phyloP scores from a whole-genome alignment of 1,140 invertebrate species.

The Drosophila subpulchrella region DNA sequence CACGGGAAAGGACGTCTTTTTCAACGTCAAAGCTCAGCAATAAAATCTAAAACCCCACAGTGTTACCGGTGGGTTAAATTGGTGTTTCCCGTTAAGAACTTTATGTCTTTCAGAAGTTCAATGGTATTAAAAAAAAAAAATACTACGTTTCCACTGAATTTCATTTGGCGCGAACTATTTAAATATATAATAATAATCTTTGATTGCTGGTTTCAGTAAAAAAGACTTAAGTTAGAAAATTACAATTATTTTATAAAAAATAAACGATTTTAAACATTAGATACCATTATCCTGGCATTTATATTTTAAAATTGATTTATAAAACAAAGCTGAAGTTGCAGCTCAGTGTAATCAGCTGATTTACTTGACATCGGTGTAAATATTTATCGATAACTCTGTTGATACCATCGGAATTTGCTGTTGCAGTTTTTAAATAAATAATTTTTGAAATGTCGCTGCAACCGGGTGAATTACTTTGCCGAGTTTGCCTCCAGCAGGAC shows the following conservation, averaged over 20 bases:
- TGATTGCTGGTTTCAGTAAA: too few relatives aligned
- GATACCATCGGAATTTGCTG: not conserved
- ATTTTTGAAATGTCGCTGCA: not conserved
- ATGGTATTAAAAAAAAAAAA: not conserved
- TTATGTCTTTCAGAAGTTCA: not conserved
- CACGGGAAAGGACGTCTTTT: not conserved
- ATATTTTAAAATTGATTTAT: not conserved
- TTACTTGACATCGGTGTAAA: not conserved
- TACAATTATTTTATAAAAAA: not conserved
- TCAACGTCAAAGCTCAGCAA: not conserved
- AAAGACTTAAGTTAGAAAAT: not conserved
- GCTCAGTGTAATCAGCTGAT: constrained; percentile 5
- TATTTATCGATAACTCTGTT: not conserved
- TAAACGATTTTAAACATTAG: too few relatives aligned
- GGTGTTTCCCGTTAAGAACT: not conserved
- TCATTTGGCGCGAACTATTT: not conserved
- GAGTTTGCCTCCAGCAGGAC: constrained; percentile 55
- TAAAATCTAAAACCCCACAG: not conserved
- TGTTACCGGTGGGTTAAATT: not conserved
- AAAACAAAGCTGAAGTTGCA: not conserved
- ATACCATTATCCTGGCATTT: not conserved
- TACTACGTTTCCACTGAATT: not conserved
- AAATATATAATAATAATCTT: not conserved
- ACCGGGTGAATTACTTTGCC: constrained; percentile 21
- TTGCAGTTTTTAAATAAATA: not conserved